phyloP scores from a whole-genome alignment of 2,113 vertebrate species.

The Progne subis region DNA sequence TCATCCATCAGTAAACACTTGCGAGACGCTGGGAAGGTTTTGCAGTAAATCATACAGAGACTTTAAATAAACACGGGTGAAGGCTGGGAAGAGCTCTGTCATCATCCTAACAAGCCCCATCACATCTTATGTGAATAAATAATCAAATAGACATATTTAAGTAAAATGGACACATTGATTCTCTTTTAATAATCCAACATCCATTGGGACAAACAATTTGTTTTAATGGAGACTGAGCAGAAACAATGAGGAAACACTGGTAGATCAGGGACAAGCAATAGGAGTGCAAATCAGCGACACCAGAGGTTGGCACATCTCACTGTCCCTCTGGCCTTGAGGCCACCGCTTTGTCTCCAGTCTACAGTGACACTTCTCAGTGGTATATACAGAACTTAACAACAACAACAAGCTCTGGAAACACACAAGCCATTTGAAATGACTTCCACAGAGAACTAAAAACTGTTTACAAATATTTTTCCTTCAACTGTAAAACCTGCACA shows the following conservation, averaged over 20 bases:
- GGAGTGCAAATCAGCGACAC: background rate
- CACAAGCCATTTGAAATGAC: background rate
- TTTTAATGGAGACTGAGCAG: background rate
- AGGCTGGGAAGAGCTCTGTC: background rate
- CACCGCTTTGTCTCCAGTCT: background rate
- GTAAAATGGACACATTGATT: background rate
- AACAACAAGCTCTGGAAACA: background rate
- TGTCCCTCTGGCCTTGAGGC: background rate
- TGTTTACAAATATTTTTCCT: background rate
- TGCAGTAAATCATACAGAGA: background rate
- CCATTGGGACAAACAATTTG: background rate
- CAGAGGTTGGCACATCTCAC: background rate
- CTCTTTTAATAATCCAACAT: background rate
- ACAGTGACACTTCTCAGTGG: background rate
- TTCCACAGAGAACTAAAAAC: background rate
- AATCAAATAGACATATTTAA: background rate
- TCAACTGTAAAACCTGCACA: background rate
- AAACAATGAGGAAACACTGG: background rate
- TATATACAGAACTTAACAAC: background rate
- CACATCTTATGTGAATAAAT: background rate
- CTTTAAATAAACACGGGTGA: background rate
- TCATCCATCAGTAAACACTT: conserved; percentile 13
- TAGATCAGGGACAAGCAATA: background rate
- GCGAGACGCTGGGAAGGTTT: background rate
- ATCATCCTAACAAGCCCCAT: background rate